Evolutionary conservation across 2,888 invertebrate species (phyloP), one percentile per base, ranked within the genome.

Genomic region (Yponomeuta plumbellus): DNA sequence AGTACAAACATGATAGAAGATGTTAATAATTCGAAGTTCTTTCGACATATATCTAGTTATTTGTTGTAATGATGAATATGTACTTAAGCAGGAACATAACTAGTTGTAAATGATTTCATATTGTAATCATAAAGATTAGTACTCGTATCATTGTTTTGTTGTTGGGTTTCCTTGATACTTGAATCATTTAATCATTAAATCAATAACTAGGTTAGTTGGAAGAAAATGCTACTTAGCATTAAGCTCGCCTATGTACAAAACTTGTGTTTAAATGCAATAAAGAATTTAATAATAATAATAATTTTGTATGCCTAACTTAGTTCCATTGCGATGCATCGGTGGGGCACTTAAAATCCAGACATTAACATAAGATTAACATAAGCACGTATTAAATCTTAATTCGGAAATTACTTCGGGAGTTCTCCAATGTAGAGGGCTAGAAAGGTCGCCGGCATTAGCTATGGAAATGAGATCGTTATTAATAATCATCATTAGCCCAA

Each of bases 381-480:
- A 20, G 21, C 58, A 58, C 58, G 20, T 58, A 22, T 20, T 58
- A 6, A 58, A 58, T 58, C 58, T 22, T 21, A 58, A 58, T 52
- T 52, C 44, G 44, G 44, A 13, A 52, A 52, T 52, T 52, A 52
- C 13, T 52, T 52, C 44, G 44, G 44, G 10, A 59, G 40, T 62
- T 20, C 20, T 39, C 39, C 62, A 34, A 62, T 34, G 34, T 62
- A 1, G 39, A 39, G 62, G 34, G 39, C 34, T 62, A 62, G 62
- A 59, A 59, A n/a, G n/a, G 63, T 44, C 52, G 63, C 63, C 44
- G 75, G 72, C 75, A 84, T 84, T 84, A 83, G 74, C 69, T 82
- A 81, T 81, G 81, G 77, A 81, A 82, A 83, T 83, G 70, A 78
- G 81, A 72, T 78, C 76, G 77, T 78, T 80, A 76, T 73, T 75